Evolutionary conservation across 2,113 vertebrate genomes (phyloP).

Genomic region (Albula glossodonta): DNA sequence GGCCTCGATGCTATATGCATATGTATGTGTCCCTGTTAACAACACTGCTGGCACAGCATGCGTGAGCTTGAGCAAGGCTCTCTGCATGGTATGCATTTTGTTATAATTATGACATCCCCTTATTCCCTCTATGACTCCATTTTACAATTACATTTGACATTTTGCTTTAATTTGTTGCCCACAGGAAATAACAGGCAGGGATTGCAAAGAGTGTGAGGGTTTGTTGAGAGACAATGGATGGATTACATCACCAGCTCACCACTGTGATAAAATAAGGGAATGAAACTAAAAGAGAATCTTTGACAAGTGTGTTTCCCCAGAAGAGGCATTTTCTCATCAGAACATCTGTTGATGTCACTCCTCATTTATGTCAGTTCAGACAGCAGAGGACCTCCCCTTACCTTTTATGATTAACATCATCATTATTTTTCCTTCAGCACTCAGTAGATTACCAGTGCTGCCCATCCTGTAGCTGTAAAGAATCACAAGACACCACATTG

Average conservation of each 20-base stretch:
- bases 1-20: neutral
- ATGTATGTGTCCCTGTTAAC: neutral
- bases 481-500: neutral
- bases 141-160: neutral
- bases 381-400: neutral
- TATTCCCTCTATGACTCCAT: neutral
- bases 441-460: neutral
- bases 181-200: neutral
- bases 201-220: neutral
- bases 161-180: neutral
- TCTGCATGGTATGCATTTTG: neutral
- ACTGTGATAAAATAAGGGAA: neutral
- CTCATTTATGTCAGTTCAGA: neutral
- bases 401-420: neutral
- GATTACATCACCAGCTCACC: neutral
- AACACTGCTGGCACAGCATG: neutral
- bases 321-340: neutral
- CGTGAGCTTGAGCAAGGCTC: neutral
- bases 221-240: neutral
- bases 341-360: neutral
- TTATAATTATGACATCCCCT: neutral
- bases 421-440: neutral
- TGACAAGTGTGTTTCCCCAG: neutral
- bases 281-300: neutral
- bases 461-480: neutral